Evolutionary conservation across 2,113 vertebrate species (phyloP).

Genomic region (Chaetura pelagica): DNA sequence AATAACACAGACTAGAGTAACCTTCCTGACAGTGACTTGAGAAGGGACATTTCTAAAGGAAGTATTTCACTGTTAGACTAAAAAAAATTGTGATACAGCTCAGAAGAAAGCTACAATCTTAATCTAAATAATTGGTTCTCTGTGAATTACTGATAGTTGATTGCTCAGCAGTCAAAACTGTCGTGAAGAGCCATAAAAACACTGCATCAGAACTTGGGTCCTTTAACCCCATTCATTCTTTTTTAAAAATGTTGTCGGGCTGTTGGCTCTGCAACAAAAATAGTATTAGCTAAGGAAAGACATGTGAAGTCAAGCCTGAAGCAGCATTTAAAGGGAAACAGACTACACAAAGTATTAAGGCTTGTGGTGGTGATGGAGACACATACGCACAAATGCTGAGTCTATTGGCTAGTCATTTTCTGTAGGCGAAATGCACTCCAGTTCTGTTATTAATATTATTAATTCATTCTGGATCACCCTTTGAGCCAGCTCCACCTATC

Average conservation of each 20-base stretch:
- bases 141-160: background rate
- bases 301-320: slow-evolving; percentile 62
- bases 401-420: slow-evolving; percentile 32
- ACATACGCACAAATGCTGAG: slow-evolving; percentile 6
- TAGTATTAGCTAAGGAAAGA: slow-evolving; percentile 56
- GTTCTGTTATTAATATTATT: slow-evolving; percentile 36
- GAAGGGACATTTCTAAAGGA: background rate
- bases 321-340: slow-evolving; percentile 63
- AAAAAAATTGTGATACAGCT: background rate
- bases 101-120: background rate
- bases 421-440: background rate
- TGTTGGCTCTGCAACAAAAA: slow-evolving; percentile 60
- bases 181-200: slow-evolving; percentile 26
- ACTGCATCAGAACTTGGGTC: background rate
- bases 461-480: slow-evolving; percentile 27
- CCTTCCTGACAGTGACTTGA: background rate
- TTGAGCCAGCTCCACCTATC: slow-evolving; percentile 49
- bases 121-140: background rate
- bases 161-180: slow-evolving; percentile 38
- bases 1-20: background rate
- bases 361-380: slow-evolving; percentile 28
- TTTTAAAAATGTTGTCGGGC: slow-evolving; percentile 51
- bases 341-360: slow-evolving; percentile 29
- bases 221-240: slow-evolving; percentile 52
- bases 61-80: background rate